These are phyloP conservation scores for Coregonus sp. DNA, from an alignment of 2,797 vertebrate species.

Conservation along the genomic window DNA sequence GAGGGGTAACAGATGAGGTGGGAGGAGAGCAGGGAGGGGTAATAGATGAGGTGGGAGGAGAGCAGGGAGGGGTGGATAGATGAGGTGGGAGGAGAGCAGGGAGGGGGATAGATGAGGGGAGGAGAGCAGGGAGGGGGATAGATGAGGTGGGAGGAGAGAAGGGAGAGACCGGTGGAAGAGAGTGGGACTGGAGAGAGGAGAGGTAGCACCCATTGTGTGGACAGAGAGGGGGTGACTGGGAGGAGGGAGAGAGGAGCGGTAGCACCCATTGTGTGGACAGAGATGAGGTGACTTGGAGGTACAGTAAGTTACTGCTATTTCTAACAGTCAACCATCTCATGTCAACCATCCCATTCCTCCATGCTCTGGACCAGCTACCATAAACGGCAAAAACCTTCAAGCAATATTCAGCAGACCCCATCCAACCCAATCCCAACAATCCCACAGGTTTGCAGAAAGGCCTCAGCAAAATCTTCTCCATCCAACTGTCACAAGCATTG, in stretches of 20 bases:
- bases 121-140: constrained; percentile 17
- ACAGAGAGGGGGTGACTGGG: neutral
- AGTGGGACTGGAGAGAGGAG: too few relatives aligned
- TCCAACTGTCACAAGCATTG: neutral
- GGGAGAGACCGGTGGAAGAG: too few relatives aligned
- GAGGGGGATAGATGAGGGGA: neutral
- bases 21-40: neutral
- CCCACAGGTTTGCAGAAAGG: neutral
- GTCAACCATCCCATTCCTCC: constrained; percentile 8
- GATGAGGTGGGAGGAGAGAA: neutral
- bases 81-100: constrained; percentile 18
- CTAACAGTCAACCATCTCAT: constrained; percentile 2
- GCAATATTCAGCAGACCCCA: neutral
- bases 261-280: neutral
- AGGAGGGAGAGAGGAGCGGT: too few relatives aligned
- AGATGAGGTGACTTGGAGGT: neutral
- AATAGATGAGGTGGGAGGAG: neutral
- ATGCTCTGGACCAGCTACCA: constrained; percentile 5
- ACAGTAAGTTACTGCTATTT: constrained; percentile 9
- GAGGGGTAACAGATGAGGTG: too few relatives aligned
- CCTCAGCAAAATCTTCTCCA: neutral
- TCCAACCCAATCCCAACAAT: neutral
- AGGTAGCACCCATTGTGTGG: constrained; percentile 1
- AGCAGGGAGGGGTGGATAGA: too few relatives aligned
- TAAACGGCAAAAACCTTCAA: neutral